A percentile compares a stretch with the other conserved stretches of the same genome.
Conservation (phyloP, 2,113 vertebrate species). For the Corynorhinus townsendii region DNA sequence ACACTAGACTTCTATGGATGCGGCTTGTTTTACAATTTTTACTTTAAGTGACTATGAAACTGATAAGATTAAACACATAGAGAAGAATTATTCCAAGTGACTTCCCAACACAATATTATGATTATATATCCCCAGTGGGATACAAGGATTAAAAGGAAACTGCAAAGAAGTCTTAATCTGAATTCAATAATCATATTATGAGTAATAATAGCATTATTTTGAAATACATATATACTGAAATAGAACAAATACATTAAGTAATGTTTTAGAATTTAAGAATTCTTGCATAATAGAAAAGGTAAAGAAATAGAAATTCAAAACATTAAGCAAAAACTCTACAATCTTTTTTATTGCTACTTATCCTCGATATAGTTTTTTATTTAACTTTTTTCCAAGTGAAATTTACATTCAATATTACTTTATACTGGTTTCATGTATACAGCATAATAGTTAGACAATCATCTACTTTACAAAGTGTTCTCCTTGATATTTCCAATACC, state of each 20-base stretch:
- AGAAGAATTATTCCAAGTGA: background rate
- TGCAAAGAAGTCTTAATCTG: conserved; percentile 3
- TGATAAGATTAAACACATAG: conserved; percentile 6
- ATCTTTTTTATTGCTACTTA: background rate
- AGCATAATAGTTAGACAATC: background rate
- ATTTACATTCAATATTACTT: background rate
- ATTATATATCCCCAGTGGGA: background rate
- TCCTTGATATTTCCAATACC: background rate
- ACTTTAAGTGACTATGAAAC: background rate
- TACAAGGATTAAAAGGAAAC: conserved; percentile 11
- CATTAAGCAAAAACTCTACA: background rate
- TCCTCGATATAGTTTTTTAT: background rate
- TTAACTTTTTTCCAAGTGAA: background rate
- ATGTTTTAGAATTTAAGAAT: background rate
- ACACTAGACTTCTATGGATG: background rate
- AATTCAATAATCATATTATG: background rate
- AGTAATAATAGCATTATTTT: background rate
- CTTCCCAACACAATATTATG: background rate
- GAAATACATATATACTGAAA: background rate
- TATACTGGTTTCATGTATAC: background rate
- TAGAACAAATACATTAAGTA: background rate
- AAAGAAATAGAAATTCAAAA: background rate
- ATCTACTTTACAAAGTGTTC: background rate
- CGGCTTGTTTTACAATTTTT: background rate
- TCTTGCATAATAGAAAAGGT: background rate